Evolutionary conservation across 2,797 vertebrate genomes (phyloP).

Genomic region (Hybognathus amarus): DNA sequence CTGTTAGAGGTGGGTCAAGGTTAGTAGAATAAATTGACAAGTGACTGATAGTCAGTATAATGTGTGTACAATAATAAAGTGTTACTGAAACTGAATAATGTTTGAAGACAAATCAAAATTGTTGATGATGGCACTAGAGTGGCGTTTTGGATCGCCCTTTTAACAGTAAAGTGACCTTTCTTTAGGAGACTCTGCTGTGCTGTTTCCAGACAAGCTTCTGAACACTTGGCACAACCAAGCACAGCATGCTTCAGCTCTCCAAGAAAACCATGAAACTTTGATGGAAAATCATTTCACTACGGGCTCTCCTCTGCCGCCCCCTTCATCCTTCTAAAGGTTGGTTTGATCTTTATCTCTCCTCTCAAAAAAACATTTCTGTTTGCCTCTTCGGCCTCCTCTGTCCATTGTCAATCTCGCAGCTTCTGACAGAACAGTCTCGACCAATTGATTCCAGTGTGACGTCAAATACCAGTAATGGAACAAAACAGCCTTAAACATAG

Average conservation of each 20-base stretch:
- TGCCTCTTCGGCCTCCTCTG: conserved; percentile 3
- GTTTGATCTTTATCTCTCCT: conserved; percentile 43
- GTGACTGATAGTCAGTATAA: not conserved
- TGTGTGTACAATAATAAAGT: not conserved
- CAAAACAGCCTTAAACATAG: conserved; percentile 4
- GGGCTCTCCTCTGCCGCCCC: not conserved
- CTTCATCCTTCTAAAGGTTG: conserved; percentile 29
- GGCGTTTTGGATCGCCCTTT: not conserved
- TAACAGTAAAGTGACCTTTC: conserved; percentile 11
- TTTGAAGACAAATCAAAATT: not conserved
- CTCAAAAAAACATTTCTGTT: conserved; percentile 40
- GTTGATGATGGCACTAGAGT: not conserved
- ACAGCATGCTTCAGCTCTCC: conserved; percentile 18
- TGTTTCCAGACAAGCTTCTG: not conserved
- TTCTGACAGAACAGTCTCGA: conserved; percentile 30
- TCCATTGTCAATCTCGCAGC: conserved; percentile 15
- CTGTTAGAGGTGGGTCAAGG: not conserved
- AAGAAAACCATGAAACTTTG: conserved; percentile 32
- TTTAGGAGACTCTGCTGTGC: not conserved
- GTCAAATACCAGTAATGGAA: conserved; percentile 39
- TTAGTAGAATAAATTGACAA: not conserved
- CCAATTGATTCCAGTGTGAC: conserved; percentile 48
- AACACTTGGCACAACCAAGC: conserved; percentile 13
- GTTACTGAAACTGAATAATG: not conserved
- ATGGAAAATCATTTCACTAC: conserved; percentile 40